Percentiles rank a stretch among this genome's conserved stretches.
These are phyloP conservation scores for Andricus grossulariae DNA, from an alignment of 1,140 invertebrate genomes.

Conservation along the genomic window DNA sequence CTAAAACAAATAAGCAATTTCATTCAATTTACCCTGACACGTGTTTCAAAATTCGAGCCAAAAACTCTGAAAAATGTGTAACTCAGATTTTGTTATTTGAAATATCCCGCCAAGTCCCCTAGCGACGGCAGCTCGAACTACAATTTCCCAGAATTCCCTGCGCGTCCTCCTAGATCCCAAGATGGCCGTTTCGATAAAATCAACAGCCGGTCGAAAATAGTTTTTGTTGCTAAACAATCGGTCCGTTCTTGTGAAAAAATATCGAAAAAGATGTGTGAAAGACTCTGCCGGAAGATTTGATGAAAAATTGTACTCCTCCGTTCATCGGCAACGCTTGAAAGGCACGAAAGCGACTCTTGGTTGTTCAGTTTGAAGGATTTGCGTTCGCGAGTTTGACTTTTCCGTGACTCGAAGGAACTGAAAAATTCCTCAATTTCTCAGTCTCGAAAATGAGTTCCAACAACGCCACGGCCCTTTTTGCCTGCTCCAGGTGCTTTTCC, in stretches of 20 bases:
- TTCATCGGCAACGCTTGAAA: background rate
- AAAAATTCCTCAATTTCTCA: background rate
- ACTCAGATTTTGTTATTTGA: too few species aligned
- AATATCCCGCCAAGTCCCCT: background rate
- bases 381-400: background rate
- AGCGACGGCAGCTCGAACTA: background rate
- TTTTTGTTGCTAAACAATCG: conserved; percentile 18
- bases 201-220: conserved; percentile 46
- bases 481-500: conserved; percentile 95
- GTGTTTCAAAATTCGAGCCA: too few species aligned
- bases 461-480: conserved; percentile 83
- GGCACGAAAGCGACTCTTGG: background rate
- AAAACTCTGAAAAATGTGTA: too few species aligned
- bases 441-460: conserved; percentile 71
- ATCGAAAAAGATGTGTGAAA: conserved; percentile 15
- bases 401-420: background rate
- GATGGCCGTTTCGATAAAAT: conserved; percentile 32
- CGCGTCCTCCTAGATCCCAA: background rate
- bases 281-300: conserved; percentile 6
- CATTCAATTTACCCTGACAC: too few species aligned
- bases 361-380: background rate
- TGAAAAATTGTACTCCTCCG: background rate
- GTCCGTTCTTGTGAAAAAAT: conserved; percentile 8
- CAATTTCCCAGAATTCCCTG: background rate
- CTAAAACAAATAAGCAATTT: too few species aligned